Conservation (phyloP, 2,797 vertebrate genomes). For the Acrossocheilus fasciatus region DNA sequence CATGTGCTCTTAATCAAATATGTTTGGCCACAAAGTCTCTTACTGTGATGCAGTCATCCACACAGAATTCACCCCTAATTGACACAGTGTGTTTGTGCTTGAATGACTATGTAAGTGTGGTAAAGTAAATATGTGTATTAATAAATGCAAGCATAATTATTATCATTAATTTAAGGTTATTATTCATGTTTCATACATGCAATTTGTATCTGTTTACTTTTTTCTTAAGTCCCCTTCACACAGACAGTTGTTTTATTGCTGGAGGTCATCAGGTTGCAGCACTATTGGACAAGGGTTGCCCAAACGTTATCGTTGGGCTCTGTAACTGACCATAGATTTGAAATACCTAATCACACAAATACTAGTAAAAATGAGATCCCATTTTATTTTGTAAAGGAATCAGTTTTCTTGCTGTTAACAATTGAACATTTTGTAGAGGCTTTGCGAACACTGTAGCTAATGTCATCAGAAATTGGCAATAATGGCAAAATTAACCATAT, state of each 20-base stretch:
- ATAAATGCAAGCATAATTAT: not conserved
- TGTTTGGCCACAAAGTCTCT: conserved; percentile 51
- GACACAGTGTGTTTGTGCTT: conserved; percentile 52
- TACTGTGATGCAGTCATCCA: conserved; percentile 55
- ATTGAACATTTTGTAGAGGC: not conserved
- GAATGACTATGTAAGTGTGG: conserved; percentile 26
- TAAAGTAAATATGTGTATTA: not conserved
- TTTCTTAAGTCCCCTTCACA: not conserved
- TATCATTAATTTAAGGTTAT: conserved; percentile 1
- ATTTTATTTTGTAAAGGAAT: not conserved
- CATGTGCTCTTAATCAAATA: conserved; percentile 63
- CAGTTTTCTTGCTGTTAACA: not conserved
- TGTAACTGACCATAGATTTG: not conserved
- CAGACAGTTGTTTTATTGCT: not conserved
- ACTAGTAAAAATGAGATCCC: not conserved
- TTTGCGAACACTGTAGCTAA: not conserved
- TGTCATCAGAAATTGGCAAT: not conserved
- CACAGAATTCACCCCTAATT: conserved; percentile 57
- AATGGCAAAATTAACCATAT: not conserved
- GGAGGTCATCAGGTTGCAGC: not conserved
- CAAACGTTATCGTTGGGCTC: not conserved
- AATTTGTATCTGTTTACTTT: not conserved
- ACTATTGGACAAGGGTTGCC: not conserved
- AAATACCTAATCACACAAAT: not conserved
- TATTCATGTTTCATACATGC: not conserved